These are phyloP conservation scores for Sebastes itinus DNA, from an alignment of 2,797 vertebrate genomes.

Conservation along the genomic window DNA sequence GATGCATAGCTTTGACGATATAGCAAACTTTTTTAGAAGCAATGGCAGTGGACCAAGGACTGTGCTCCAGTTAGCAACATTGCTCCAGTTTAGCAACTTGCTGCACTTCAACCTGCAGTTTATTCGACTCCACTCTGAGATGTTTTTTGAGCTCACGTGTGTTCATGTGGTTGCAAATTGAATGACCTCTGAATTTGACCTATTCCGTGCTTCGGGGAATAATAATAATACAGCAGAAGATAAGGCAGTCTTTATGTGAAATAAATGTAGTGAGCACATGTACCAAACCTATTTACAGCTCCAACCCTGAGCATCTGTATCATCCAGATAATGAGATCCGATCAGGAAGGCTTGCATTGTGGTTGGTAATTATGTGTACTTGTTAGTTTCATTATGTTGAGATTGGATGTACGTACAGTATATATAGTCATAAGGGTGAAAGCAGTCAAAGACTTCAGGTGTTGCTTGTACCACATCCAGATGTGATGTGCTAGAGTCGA, in stretches of 20 bases:
- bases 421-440: neutral
- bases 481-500: neutral
- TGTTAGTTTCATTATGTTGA: neutral
- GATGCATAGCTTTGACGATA: conserved; percentile 39
- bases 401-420: neutral
- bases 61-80: conserved; percentile 64
- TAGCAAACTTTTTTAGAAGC: conserved; percentile 44
- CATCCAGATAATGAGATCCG: conserved; percentile 11
- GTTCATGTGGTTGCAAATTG: neutral
- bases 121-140: neutral
- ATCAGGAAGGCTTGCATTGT: neutral
- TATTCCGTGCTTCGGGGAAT: neutral
- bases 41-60: conserved; percentile 46
- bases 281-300: neutral
- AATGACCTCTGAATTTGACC: neutral
- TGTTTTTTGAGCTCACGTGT: neutral
- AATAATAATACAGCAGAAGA: neutral
- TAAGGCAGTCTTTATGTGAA: neutral
- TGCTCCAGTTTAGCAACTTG: conserved; percentile 61
- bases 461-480: neutral
- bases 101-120: conserved; percentile 22
- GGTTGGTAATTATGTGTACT: neutral
- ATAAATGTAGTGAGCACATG: neutral
- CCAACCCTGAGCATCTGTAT: neutral
- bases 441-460: neutral